Base-by-base conservation (phyloP, 2,888 invertebrate species). In the Thera britannica region DNA sequence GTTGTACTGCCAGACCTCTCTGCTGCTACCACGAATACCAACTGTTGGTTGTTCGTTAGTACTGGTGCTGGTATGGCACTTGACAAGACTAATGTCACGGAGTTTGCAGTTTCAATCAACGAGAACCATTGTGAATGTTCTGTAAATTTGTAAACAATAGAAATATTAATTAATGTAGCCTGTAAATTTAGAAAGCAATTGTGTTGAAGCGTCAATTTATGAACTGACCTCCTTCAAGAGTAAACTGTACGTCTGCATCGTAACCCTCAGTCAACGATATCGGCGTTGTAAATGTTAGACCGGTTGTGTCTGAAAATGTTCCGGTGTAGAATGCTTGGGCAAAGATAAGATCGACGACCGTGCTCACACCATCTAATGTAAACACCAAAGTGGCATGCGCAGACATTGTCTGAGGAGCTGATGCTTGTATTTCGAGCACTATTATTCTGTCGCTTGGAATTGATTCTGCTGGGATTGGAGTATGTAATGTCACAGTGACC, bases 321-420 rank as follows among this genome's bases (percentile, higher is more conserved):
- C 68, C 68, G 58, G 62, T 69, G 58, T 65, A 69, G 56, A 51
- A 69, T 34, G 65, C 34, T 36, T 69, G 58, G n/a, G 62, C 62
- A 55, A 69, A 69, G 9, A 65, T 58, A 2, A 69, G 62, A 6
- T 62, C 23, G 55, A 41, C 44, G 55, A n/a, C 54, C 2, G 60
- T 23, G 1, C 36, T 68, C 72, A 70, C 78, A 79, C 72, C 76
- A 79, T 73, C 38, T 64, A 49, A 72, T 61, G n/a, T 78, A 11
- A 83, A 62, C 36, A 83, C 74, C 23, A 82, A 73, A 2, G 82
- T 76, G 12, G 81, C 74, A 36, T 71, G 72, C 38, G 79, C 77
- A 1, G 80, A 62, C 36, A 74, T 11, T n/a, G 78, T 68, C 36
- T 69, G 56, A 1, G 75, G 71, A 8, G 74, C 74, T 7, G 75